Evolutionary conservation across 1,140 invertebrate species (phyloP).

Genomic region (Drosophila novamexicana): DNA sequence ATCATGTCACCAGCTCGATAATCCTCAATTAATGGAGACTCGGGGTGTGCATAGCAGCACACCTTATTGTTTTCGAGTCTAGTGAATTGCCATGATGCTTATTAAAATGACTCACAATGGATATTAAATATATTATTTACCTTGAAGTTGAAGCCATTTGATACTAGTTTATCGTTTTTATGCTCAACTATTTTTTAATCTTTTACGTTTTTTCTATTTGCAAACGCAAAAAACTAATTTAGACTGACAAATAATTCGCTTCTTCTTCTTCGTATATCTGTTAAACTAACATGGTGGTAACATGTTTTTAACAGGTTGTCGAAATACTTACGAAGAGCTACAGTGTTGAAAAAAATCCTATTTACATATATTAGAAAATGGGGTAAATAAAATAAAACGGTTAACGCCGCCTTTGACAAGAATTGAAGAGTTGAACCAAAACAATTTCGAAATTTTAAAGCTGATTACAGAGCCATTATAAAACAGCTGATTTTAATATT

Average conservation of each 20-base stretch:
- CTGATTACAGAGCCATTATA: neutral
- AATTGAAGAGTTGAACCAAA: neutral
- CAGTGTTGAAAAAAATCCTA: neutral
- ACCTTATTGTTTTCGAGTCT: constrained; percentile 88
- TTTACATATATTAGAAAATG: neutral
- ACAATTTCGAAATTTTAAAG: neutral
- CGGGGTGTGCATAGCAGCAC: constrained; percentile 96
- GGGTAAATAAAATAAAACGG: neutral
- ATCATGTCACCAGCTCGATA: constrained; percentile 99
- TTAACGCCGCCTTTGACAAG: neutral
- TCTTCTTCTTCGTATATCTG: constrained; percentile 17
- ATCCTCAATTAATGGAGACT: constrained; percentile 98
- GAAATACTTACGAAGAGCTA: neutral
- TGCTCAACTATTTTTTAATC: constrained; percentile 20
- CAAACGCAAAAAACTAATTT: constrained; percentile 26
- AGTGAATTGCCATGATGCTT: neutral
- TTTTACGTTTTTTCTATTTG: neutral
- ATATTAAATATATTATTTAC: constrained; percentile 26
- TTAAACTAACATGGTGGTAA: constrained; percentile 1
- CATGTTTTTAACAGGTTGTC: neutral
- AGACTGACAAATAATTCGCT: constrained; percentile 11
- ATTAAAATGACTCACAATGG: neutral
- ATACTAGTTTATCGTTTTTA: constrained; percentile 26
- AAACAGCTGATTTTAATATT: constrained; percentile 4
- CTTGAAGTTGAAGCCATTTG: constrained; percentile 74